phyloP scores from a whole-genome alignment of 2,888 invertebrate species.

The Leptinotarsa juncta region DNA sequence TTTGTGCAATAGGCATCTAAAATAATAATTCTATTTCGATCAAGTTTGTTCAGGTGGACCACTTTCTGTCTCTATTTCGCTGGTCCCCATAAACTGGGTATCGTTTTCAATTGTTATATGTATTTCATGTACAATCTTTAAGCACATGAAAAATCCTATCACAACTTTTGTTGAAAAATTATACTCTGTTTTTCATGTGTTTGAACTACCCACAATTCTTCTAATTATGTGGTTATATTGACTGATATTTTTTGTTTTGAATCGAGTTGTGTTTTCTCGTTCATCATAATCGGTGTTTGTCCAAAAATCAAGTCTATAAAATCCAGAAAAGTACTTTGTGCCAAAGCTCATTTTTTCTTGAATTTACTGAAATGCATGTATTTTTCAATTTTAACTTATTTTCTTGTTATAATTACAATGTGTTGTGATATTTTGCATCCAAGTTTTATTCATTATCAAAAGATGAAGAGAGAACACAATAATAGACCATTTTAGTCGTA shows the following conservation, averaged over 20 bases:
- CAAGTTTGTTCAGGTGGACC: not conserved
- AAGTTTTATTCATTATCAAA: not conserved
- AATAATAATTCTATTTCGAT: not conserved
- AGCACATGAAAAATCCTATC: not conserved
- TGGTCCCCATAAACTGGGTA: not conserved
- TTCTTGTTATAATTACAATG: no score
- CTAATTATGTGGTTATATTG: conserved; percentile 7
- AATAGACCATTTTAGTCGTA: not conserved
- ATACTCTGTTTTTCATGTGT: not conserved
- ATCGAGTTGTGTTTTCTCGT: not conserved
- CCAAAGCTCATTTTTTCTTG: no score
- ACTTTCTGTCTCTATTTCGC: no score
- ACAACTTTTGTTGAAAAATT: not conserved
- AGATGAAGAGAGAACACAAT: not conserved
- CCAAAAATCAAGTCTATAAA: not conserved
- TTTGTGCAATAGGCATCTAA: conserved; percentile 2
- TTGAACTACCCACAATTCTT: not conserved
- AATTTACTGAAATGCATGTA: no score
- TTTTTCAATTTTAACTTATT: no score
- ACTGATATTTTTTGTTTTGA: conserved; percentile 9
- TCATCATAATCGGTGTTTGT: not conserved
- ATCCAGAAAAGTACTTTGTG: no score
- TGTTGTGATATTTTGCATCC: not conserved
- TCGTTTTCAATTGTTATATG: conserved; percentile 1
- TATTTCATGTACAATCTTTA: not conserved